Conservation (phyloP, 2,113 vertebrate genomes). For the Vanacampus margaritifer region DNA sequence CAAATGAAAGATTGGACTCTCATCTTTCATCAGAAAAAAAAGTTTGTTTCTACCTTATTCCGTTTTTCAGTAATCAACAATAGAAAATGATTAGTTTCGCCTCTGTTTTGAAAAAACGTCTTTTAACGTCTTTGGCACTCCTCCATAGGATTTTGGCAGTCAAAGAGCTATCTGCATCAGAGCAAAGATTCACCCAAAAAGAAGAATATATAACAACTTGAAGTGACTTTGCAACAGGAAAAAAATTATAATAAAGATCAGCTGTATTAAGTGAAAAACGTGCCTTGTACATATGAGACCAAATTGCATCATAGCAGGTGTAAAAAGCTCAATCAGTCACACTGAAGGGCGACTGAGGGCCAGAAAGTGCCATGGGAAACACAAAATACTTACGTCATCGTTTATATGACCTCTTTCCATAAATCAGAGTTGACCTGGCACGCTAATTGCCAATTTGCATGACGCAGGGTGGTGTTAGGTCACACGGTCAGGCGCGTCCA, state of each 20-base stretch:
- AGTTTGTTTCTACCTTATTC: too few species aligned
- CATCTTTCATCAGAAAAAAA: too few species aligned
- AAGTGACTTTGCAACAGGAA: not conserved
- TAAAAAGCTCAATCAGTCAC: not conserved
- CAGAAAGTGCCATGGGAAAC: conserved; percentile 12
- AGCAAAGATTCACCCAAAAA: not conserved
- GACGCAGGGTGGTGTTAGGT: conserved; percentile 8
- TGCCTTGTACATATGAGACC: not conserved
- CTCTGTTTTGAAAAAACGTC: too few species aligned
- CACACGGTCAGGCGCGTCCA: not conserved
- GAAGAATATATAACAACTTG: not conserved
- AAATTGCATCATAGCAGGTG: not conserved
- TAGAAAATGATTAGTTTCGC: too few species aligned
- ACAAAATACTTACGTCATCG: conserved; percentile 4
- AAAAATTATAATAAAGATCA: not conserved
- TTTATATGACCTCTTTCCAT: conserved; percentile 1
- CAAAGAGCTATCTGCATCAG: too few species aligned
- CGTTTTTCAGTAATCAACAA: too few species aligned
- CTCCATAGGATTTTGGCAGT: too few species aligned
- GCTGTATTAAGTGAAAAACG: not conserved
- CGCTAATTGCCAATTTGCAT: conserved; percentile 11
- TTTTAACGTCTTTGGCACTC: too few species aligned
- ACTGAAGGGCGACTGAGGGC: not conserved
- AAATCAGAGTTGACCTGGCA: conserved; percentile 12
- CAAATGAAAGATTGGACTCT: too few species aligned